phyloP scores from a whole-genome alignment of 2,888 invertebrate genomes.

The Tyria jacobaeae region DNA sequence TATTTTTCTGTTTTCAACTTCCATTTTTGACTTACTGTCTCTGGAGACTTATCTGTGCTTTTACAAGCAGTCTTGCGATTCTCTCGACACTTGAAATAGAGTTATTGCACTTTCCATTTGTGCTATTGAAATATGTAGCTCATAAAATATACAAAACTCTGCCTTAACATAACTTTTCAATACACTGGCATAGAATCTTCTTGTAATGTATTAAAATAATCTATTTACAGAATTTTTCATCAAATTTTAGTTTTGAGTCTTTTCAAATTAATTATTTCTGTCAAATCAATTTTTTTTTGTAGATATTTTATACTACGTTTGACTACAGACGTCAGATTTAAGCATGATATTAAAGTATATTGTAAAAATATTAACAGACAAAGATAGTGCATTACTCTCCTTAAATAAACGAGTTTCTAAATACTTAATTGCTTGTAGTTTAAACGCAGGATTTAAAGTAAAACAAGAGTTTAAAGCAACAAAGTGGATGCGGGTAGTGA shows the following conservation, averaged over 20 bases:
- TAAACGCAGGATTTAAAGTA: slow-evolving; percentile 72
- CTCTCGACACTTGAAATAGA: slow-evolving; percentile 72
- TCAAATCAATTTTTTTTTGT: slow-evolving; percentile 55
- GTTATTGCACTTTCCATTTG: slow-evolving; percentile 72
- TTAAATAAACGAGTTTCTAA: slow-evolving; percentile 63
- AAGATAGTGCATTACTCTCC: slow-evolving; percentile 72
- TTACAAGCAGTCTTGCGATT: slow-evolving; percentile 64
- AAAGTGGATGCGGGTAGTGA: slow-evolving; percentile 80
- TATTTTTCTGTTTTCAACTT: slow-evolving; percentile 68
- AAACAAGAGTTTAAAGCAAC: slow-evolving; percentile 67
- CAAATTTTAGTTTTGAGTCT: slow-evolving; percentile 46
- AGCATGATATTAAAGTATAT: slow-evolving; percentile 63
- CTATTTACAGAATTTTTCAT: slow-evolving; percentile 48
- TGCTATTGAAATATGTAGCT: slow-evolving; percentile 62
- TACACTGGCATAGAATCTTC: slow-evolving; percentile 65
- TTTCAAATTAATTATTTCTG: slow-evolving; percentile 53
- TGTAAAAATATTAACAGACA: slow-evolving; percentile 36
- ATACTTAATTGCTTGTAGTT: slow-evolving; percentile 75
- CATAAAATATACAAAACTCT: slow-evolving; percentile 42
- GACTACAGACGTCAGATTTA: slow-evolving; percentile 60
- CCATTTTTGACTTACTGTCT: slow-evolving; percentile 70
- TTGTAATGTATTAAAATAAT: slow-evolving; percentile 82
- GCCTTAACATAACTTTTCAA: slow-evolving; percentile 56
- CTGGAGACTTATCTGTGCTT: slow-evolving; percentile 68
- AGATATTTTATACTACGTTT: slow-evolving; percentile 36